Conservation (phyloP, 1,140 invertebrate genomes). For the Cephus cinctus region DNA sequence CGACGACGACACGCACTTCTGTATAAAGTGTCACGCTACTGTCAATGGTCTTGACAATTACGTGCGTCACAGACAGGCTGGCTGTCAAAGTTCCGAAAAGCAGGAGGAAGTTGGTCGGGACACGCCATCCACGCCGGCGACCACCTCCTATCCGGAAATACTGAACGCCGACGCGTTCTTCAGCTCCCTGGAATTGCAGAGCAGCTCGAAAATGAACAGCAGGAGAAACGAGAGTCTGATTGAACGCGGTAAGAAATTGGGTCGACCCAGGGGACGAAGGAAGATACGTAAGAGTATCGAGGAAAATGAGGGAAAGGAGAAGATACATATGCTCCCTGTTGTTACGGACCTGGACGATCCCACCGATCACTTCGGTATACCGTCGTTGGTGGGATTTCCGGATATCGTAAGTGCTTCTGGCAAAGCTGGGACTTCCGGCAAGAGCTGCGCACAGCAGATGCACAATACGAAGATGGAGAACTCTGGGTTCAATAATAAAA, state of each 20-base stretch:
- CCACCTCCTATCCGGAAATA: slow-evolving; percentile 53
- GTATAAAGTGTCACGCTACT: slow-evolving; percentile 80
- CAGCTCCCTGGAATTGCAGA: slow-evolving; percentile 79
- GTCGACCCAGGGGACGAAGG: slow-evolving; percentile 48
- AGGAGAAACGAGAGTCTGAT: slow-evolving; percentile 39
- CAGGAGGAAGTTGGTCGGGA: slow-evolving; percentile 37
- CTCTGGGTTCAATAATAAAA: slow-evolving; percentile 24
- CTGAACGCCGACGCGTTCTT: slow-evolving; percentile 82
- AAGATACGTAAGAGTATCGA: slow-evolving; percentile 41
- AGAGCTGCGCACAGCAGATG: not conserved
- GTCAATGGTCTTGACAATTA: slow-evolving; percentile 81
- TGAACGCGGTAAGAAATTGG: slow-evolving; percentile 32
- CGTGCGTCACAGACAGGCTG: slow-evolving; percentile 73
- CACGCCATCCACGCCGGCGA: slow-evolving; percentile 35
- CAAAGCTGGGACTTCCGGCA: slow-evolving; percentile 1
- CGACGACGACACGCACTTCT: slow-evolving; percentile 79
- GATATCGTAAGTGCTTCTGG: slow-evolving; percentile 36
- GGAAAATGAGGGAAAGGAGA: slow-evolving; percentile 31
- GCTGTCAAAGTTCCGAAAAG: slow-evolving; percentile 51
- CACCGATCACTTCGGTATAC: slow-evolving; percentile 45
- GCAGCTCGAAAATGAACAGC: slow-evolving; percentile 64
- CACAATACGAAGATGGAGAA: slow-evolving; percentile 17
- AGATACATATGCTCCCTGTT: slow-evolving; percentile 36
- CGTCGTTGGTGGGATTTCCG: slow-evolving; percentile 48
- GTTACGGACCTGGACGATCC: slow-evolving; percentile 47